A percentile compares a stretch with the other conserved stretches of the same genome.
phyloP scores from a whole-genome alignment of 2,113 vertebrate genomes.

The Hydropotes inermis region DNA sequence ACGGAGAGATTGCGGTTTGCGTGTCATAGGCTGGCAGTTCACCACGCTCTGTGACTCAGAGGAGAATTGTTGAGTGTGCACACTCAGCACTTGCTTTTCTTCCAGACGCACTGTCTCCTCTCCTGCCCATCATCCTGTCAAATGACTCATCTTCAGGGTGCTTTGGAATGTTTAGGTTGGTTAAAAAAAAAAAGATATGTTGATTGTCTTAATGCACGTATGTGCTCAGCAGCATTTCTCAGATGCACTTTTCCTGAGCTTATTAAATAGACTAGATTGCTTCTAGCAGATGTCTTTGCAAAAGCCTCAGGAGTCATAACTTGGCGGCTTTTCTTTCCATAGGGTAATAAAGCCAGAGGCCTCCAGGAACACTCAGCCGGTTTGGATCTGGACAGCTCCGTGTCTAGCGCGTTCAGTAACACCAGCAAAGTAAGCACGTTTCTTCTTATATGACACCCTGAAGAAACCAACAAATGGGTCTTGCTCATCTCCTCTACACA shows the following conservation, averaged over 20 bases:
- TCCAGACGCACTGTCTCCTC: background rate
- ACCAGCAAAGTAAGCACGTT: constrained; percentile 81
- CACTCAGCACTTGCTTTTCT: background rate
- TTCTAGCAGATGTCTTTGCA: background rate
- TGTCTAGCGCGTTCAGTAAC: constrained; percentile 80
- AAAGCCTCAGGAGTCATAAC: background rate
- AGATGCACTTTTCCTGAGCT: background rate
- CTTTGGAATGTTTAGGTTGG: background rate
- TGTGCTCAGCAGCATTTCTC: background rate
- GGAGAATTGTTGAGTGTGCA: background rate
- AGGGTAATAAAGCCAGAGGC: constrained; percentile 88
- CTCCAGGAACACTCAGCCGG: constrained; percentile 83
- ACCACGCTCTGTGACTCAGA: background rate
- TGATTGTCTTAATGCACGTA: background rate
- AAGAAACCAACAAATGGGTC: background rate
- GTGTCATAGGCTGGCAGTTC: background rate
- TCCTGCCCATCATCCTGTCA: background rate
- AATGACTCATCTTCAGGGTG: background rate
- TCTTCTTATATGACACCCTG: background rate
- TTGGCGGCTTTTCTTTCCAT: constrained; percentile 40
- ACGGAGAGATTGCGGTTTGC: background rate
- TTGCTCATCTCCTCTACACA: background rate
- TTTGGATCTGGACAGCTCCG: constrained; percentile 79
- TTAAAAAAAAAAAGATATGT: background rate
- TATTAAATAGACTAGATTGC: background rate